Conservation (phyloP, 2,888 invertebrate species). For the Conistra vaccinii region DNA sequence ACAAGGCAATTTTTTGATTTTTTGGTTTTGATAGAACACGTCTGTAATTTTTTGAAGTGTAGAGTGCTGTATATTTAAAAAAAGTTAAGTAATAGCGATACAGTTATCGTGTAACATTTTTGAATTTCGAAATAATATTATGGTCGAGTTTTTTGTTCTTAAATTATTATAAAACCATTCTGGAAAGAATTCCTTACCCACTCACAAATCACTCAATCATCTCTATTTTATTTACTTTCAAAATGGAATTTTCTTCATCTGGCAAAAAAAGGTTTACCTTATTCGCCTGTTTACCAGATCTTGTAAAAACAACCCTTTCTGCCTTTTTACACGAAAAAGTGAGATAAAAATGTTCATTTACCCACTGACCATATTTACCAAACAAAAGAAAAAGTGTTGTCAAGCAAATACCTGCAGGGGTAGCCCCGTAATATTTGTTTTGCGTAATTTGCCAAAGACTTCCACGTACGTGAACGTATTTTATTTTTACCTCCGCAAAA, state of each 20-base stretch:
- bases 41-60: not conserved
- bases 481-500: conserved; percentile 11
- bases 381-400: conserved; percentile 12
- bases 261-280: not conserved
- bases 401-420: conserved; percentile 3
- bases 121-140: not conserved
- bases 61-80: too few species aligned
- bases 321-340: conserved; percentile 2
- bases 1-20: not conserved
- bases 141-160: not conserved
- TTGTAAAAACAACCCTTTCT: not conserved
- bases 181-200: not conserved
- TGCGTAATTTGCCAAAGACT: conserved; percentile 15
- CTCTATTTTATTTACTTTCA: not conserved
- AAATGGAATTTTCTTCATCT: not conserved
- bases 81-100: not conserved
- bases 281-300: not conserved
- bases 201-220: not conserved
- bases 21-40: not conserved
- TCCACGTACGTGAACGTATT: conserved; percentile 4
- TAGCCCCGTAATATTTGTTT: conserved; percentile 11
- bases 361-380: not conserved
- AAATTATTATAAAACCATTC: not conserved
- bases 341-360: conserved; percentile 5
- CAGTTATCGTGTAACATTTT: not conserved